Percentiles rank a stretch among this genome's conserved stretches.
These are phyloP conservation scores for Lonchura striata DNA, from an alignment of 2,113 vertebrate genomes.

Conservation along the genomic window DNA sequence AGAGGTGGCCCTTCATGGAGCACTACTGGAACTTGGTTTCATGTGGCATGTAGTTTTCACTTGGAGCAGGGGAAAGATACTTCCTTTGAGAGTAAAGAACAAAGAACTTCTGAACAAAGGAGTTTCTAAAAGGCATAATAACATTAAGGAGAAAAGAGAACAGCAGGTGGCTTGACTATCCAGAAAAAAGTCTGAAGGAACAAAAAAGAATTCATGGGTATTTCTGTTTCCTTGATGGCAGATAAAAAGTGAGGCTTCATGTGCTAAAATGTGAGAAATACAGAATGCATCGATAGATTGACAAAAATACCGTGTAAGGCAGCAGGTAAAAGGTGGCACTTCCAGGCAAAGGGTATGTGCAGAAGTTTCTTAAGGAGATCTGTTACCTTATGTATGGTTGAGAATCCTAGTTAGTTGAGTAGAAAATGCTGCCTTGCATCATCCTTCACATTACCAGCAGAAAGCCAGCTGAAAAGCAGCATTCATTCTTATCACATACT, in stretches of 20 bases:
- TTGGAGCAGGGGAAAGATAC: background rate
- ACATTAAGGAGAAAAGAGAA: background rate
- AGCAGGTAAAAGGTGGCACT: background rate
- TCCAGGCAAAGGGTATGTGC: background rate
- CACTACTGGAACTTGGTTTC: background rate
- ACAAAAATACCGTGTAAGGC: background rate
- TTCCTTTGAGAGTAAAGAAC: background rate
- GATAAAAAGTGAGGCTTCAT: background rate
- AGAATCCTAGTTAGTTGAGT: background rate
- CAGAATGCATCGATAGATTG: background rate
- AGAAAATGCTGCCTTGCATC: background rate
- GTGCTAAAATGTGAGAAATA: background rate
- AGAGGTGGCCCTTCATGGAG: background rate
- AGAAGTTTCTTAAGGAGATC: background rate
- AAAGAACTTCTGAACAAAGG: background rate
- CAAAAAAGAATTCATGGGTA: background rate
- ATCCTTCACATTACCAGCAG: background rate
- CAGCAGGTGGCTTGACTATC: background rate
- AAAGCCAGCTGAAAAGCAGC: background rate
- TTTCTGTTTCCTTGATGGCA: background rate
- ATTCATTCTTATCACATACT: background rate
- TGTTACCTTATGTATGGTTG: background rate
- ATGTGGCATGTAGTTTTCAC: background rate
- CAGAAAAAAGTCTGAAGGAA: background rate
- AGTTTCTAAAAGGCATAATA: background rate